Evolutionary conservation across 2,888 invertebrate species (phyloP), one percentile per base, ranked within the genome.

Genomic region (Mylabris sibirica): DNA sequence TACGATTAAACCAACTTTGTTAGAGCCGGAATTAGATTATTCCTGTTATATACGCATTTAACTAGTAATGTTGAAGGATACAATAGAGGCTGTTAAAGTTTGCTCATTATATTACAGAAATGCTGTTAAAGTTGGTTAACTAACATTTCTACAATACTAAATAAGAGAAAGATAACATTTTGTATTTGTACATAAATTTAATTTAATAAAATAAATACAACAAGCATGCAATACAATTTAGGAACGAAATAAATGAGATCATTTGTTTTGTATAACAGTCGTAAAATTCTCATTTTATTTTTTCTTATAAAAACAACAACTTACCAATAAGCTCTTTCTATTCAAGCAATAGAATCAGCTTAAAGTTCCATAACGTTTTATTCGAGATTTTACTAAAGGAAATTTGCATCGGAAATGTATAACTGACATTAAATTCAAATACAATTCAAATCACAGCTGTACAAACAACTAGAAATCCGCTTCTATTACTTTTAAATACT

Each of bases 321-420:
- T 17, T 44, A 3, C 38, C 38, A 38, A 38, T 44, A 44, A 49
- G 49, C 49, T 49, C 20, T 22, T 49, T 49, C 38, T 44, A 44
- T 44, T 44, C 49, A 11, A 20, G 3, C 9, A 8, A 20, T 20
- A 20, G 20, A 20, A 20, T 49, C 49, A 49, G 20, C 20, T 49
- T 49, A 6, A n/a, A 20, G 20, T 49, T 49, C 20, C 30, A 3
- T 1, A 9, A 20, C 20, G 9, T 49, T 20, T 17, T 49, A 3
- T 49, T 20, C 20, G 20, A 20, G 49, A 49, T 44, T 44, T 20
- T 49, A 11, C 6, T 3, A 20, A 20, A 3, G 20, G n/a, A 49
- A 49, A 49, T 49, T 49, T 49, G 20, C 49, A 49, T 49, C 9
- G 49, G 49, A 49, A 20, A 49, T 49, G 20, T 49, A 49, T 49